Base-by-base conservation (phyloP, 2,113 vertebrate species). In the Bos indicus region DNA sequence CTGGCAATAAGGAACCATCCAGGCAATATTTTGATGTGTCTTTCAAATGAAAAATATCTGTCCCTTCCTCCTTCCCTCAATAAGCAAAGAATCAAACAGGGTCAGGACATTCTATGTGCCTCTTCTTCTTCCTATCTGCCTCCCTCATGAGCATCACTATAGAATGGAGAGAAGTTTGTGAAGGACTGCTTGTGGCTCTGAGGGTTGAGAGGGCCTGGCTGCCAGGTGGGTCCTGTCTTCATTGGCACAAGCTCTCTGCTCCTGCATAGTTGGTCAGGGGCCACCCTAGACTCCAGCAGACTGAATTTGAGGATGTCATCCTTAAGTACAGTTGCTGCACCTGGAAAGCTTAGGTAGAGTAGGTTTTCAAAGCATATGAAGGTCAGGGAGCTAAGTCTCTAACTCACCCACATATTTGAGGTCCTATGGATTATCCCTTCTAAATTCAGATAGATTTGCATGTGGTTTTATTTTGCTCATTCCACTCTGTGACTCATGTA, bases 391-490 rank as follows among this genome's bases (percentile, higher is more conserved):
- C 48, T 21, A 88, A 87, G 40, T 33, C 23, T 94, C 67, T 7
- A 40, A 14, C 9, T 84, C 14, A 33, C 30, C 56, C 78, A 83
- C 3, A 10, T 30, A 10, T 90, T 81, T 91, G 52, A 95, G 80
- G 62, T 84, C 19, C 26, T 8, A 4, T 56, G 57, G 71, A n/a
- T 90, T 89, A 57, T 62, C 48, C 13, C 78, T 92, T 96, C 71
- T 95, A 87, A 91, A 89, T 96, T 88, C 46, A 78, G 43, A 74
- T 17, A 56, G 21, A 83, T 67, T 97, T 92, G 23, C 80, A 71
- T 71, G 28, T n/a, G 96, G 36, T 93, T 77, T 93, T 82, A 78
- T 89, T 80, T 85, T 97, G 40, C 33, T 95, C 85, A 91, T 85
- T 97, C 48, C 82, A 33, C 28, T 96, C 30, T 81, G 60, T 90